Conservation (phyloP, 2,113 vertebrate genomes). For the Sinocyclocheilus anophthalmus region DNA sequence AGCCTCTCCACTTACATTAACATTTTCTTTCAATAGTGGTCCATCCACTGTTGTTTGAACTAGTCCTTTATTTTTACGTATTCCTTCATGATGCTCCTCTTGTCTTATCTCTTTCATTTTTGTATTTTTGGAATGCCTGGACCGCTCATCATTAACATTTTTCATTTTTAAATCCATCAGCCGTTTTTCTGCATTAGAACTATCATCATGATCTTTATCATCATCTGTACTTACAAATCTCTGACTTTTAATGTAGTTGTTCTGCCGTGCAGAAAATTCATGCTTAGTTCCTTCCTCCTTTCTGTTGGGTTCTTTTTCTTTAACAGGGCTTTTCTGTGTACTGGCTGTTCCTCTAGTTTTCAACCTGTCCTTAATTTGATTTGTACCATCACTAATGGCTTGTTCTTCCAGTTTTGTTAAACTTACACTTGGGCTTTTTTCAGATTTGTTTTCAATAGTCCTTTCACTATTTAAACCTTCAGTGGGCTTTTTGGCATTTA, state of each 20-base stretch:
- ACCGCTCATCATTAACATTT: not conserved
- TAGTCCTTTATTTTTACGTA: constrained; percentile 67
- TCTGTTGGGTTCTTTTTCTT: constrained; percentile 5
- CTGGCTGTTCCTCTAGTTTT: not conserved
- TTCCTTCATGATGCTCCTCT: constrained; percentile 62
- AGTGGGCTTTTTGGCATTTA: not conserved
- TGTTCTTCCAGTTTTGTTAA: constrained; percentile 59
- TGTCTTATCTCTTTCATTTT: constrained; percentile 53
- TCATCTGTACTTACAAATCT: constrained; percentile 59
- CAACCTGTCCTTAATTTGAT: constrained; percentile 20
- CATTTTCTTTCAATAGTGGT: constrained; percentile 27
- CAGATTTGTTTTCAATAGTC: not conserved
- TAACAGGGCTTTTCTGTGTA: constrained; percentile 12
- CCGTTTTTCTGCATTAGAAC: constrained; percentile 49
- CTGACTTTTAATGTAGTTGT: constrained; percentile 78
- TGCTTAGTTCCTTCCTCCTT: constrained; percentile 62
- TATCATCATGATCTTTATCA: constrained; percentile 13
- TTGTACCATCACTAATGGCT: not conserved
- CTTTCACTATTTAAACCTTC: not conserved
- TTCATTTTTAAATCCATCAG: constrained; percentile 45
- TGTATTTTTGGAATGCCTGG: not conserved
- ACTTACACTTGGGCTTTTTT: not conserved
- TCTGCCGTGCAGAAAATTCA: constrained; percentile 73
- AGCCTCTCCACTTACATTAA: constrained; percentile 4
- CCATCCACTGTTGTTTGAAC: constrained; percentile 60